Evolutionary conservation across 2,888 invertebrate species (phyloP).

Genomic region (Pollenia griseotomentosa): DNA sequence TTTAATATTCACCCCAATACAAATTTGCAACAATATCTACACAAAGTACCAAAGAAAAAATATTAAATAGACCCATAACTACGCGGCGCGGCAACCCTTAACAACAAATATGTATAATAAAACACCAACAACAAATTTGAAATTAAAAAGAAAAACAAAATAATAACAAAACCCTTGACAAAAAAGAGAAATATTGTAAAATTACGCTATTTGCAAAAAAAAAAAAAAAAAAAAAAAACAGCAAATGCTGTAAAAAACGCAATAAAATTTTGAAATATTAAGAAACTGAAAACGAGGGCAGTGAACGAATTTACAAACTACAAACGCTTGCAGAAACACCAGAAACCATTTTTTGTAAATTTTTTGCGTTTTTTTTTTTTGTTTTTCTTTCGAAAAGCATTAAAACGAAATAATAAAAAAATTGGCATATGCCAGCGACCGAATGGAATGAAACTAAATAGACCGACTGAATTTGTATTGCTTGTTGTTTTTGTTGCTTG

Average conservation of each 20-base stretch:
- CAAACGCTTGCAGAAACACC: conserved; percentile 35
- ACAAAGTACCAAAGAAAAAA: not conserved
- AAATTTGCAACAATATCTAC: conserved; percentile 47
- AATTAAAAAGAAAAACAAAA: not conserved
- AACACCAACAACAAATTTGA: not conserved
- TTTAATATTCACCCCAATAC: conserved; percentile 15
- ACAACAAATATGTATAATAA: not conserved
- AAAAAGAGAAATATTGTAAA: conserved; percentile 24
- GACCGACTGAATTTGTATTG: conserved; percentile 10
- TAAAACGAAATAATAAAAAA: conserved; percentile 50
- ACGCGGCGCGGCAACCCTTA: conserved; percentile 61
- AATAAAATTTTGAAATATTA: conserved; percentile 43
- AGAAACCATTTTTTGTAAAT: conserved; percentile 40
- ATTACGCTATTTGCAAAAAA: conserved; percentile 34
- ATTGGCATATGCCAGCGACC: conserved; percentile 62
- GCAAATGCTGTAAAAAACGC: not conserved
- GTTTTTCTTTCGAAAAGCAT: conserved; percentile 19
- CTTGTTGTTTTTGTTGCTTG: conserved; percentile 24
- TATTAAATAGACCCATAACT: conserved; percentile 35
- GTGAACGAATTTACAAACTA: conserved; percentile 47
- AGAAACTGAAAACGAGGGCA: conserved; percentile 62
- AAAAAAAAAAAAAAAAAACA: no score
- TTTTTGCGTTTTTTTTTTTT: conserved; percentile 4
- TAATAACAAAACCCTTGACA: conserved; percentile 38
- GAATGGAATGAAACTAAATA: conserved; percentile 43